phyloP scores from a whole-genome alignment of 2,888 invertebrate genomes.

The Adelognathus sp. region DNA sequence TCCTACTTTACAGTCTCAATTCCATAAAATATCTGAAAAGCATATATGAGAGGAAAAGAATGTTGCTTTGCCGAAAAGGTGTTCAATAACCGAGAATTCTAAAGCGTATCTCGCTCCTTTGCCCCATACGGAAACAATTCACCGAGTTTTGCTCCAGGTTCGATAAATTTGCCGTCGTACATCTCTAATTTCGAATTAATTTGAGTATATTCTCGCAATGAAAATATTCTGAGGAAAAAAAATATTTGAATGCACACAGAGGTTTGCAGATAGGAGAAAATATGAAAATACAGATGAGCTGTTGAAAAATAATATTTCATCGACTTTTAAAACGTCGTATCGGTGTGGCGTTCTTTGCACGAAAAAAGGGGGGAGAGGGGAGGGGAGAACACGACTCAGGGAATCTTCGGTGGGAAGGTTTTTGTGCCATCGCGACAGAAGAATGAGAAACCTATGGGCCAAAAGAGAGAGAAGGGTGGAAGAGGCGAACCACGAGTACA shows the following conservation, averaged over 20 bases:
- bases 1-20: constrained; percentile 54
- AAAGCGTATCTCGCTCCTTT: not conserved
- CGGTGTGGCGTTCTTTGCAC: constrained; percentile 27
- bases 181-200: not conserved
- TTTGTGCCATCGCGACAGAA: constrained; percentile 23
- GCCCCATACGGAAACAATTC: not conserved
- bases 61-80: not conserved
- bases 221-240: not conserved
- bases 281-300: constrained; percentile 6
- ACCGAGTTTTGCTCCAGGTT: constrained; percentile 4
- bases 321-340: constrained; percentile 25
- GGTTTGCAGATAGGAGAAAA: not conserved
- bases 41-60: constrained; percentile 2
- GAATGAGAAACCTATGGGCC: constrained; percentile 11
- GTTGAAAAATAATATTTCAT: constrained; percentile 23
- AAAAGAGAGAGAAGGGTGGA: not conserved
- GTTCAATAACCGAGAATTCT: not conserved
- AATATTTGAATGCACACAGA: not conserved
- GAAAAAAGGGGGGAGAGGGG: not conserved
- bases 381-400: not conserved
- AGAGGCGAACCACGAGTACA: not conserved
- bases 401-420: constrained; percentile 4
- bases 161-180: constrained; percentile 20
- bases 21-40: constrained; percentile 8
- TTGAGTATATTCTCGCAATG: constrained; percentile 10